Conservation (phyloP, 2,888 invertebrate genomes). For the Aspidiotus rigidus region DNA sequence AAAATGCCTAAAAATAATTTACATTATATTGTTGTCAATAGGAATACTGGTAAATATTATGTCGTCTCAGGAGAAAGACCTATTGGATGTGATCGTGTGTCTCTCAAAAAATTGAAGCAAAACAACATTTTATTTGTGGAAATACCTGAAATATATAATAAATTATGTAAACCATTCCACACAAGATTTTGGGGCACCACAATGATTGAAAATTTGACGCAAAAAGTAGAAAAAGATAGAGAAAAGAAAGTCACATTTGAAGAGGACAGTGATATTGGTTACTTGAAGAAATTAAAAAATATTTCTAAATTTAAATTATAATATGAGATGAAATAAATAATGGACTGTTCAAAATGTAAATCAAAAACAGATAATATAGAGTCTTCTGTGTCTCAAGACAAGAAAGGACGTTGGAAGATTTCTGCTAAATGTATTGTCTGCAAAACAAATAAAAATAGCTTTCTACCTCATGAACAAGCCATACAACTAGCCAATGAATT, state of each 20-base stretch:
- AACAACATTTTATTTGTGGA: conserved; percentile 4
- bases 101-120: conserved; percentile 4
- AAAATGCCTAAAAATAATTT: too few relatives aligned
- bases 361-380: too few relatives aligned
- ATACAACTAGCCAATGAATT: too few relatives aligned
- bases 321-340: too few relatives aligned
- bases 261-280: conserved; percentile 4
- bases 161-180: conserved; percentile 4
- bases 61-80: conserved; percentile 4
- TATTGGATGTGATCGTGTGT: conserved; percentile 4
- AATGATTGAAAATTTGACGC: neutral
- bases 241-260: conserved; percentile 1
- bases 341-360: too few relatives aligned
- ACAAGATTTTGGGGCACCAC: conserved; percentile 1
- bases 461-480: too few relatives aligned
- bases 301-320: neutral
- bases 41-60: too few relatives aligned
- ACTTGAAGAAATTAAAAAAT: neutral
- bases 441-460: too few relatives aligned
- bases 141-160: conserved; percentile 4
- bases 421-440: too few relatives aligned
- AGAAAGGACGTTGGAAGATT: too few relatives aligned
- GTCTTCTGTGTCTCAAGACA: too few relatives aligned
- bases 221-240: neutral
- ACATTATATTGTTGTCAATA: too few relatives aligned